Percentiles rank a stretch among this genome's conserved stretches.
Conservation (phyloP, 2,888 invertebrate genomes). For the Venustoraphidia nigricollis region DNA sequence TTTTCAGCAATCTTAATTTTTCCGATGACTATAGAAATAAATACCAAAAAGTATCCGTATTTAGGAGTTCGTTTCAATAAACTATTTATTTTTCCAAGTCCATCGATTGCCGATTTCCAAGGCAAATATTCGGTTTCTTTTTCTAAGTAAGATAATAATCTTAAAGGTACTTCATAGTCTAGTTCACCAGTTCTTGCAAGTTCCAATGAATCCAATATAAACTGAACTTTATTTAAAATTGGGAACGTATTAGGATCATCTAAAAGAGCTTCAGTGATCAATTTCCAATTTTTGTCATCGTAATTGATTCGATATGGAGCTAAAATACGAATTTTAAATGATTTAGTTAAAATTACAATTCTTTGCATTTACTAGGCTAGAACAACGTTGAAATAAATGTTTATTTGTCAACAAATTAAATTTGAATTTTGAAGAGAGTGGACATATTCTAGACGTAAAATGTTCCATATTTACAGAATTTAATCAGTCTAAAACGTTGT, state of each 20-base stretch:
- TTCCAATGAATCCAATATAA: slow-evolving; percentile 65
- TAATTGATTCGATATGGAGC: slow-evolving; percentile 64
- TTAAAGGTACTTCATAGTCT: slow-evolving; percentile 46
- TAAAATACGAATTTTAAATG: slow-evolving; percentile 15
- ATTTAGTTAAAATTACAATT: too few species aligned
- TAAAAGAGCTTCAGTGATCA: slow-evolving; percentile 40
- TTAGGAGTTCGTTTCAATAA: slow-evolving; percentile 42
- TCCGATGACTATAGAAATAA: too few species aligned
- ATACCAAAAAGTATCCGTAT: slow-evolving; percentile 46
- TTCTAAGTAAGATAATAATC: slow-evolving; percentile 30
- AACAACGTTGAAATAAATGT: too few species aligned
- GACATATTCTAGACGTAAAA: too few species aligned
- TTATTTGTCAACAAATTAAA: too few species aligned
- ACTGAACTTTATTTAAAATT: slow-evolving; percentile 58
- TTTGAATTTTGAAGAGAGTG: too few species aligned
- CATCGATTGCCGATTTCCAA: slow-evolving; percentile 43
- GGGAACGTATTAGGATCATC: slow-evolving; percentile 39
- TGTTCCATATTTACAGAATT: too few species aligned
- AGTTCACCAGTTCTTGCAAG: slow-evolving; percentile 48
- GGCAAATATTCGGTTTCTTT: slow-evolving; percentile 44
- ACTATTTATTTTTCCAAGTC: slow-evolving; percentile 39
- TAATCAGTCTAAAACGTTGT: too few species aligned
- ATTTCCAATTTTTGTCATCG: slow-evolving; percentile 56
- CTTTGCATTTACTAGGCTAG: too few species aligned
- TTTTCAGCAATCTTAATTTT: too few species aligned